phyloP scores from a whole-genome alignment of 2,797 vertebrate genomes.

The Leptoclinus maculatus region DNA sequence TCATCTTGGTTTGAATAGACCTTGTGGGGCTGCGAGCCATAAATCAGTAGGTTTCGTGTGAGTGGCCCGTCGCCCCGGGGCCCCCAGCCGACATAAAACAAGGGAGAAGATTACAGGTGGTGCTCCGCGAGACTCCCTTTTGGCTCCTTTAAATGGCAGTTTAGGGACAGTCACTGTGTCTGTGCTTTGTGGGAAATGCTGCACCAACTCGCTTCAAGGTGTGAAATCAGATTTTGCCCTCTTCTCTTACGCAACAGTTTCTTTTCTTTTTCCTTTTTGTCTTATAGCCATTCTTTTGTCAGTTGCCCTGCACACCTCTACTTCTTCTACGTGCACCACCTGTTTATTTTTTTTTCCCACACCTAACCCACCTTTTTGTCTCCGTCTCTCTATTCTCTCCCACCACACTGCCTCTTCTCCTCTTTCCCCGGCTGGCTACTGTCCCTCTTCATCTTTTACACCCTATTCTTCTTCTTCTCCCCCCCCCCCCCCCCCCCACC shows the following conservation, averaged over 20 bases:
- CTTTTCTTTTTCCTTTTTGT: conserved; percentile 17
- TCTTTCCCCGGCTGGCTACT: conserved; percentile 62
- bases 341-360: conserved; percentile 54
- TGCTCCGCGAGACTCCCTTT: conserved; percentile 35
- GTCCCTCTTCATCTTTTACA: conserved; percentile 55
- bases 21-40: conserved; percentile 13
- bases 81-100: conserved; percentile 54
- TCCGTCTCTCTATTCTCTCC: conserved; percentile 46
- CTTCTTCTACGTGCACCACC: conserved; percentile 45
- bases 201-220: conserved; percentile 16
- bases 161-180: conserved; percentile 58
- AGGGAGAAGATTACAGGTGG: conserved; percentile 75
- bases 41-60: conserved; percentile 67
- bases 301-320: not conserved
- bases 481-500: no score
- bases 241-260: conserved; percentile 36
- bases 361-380: conserved; percentile 55
- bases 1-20: conserved; percentile 52
- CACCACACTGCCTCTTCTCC: conserved; percentile 53
- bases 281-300: conserved; percentile 30
- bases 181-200: conserved; percentile 39
- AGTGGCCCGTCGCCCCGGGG: conserved; percentile 44
- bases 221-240: conserved; percentile 40
- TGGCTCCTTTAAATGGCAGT: conserved; percentile 56
- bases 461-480: conserved; percentile 38